A percentile compares a stretch with the other conserved stretches of the same genome.
These are phyloP conservation scores for Myotis pilosus DNA, from an alignment of 2,797 vertebrate genomes.

Conservation along the genomic window DNA sequence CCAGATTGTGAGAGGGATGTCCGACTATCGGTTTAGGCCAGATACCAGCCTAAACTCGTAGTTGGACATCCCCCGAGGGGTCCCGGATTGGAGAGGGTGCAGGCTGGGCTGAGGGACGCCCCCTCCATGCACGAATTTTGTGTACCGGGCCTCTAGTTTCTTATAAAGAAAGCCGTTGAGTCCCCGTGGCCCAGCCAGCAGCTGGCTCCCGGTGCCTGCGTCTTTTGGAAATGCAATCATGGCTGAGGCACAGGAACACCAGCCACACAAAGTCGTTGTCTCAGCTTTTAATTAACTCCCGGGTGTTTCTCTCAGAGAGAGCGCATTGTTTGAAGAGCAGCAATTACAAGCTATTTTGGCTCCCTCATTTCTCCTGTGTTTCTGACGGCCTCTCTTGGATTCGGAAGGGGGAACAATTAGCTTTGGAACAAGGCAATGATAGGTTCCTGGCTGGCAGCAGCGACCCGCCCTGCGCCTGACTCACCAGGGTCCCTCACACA, in stretches of 20 bases:
- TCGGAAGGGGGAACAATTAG: background rate
- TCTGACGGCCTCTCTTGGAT: background rate
- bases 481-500: background rate
- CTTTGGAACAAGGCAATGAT: slow-evolving; percentile 4
- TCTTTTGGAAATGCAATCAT: background rate
- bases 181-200: background rate
- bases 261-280: background rate
- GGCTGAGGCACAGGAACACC: background rate
- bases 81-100: too few relatives aligned
- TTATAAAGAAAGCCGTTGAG: rapidly evolving
- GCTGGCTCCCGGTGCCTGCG: too few relatives aligned
- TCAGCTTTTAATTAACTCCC: slow-evolving; percentile 35
- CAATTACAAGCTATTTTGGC: slow-evolving; percentile 48
- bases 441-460: background rate
- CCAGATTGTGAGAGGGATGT: too few relatives aligned
- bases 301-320: slow-evolving; percentile 19
- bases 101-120: too few relatives aligned
- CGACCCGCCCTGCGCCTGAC: background rate
- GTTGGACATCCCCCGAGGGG: too few relatives aligned
- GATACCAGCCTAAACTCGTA: too few relatives aligned
- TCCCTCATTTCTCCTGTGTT: background rate
- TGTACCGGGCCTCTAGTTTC: too few relatives aligned
- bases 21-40: too few relatives aligned
- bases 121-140: too few relatives aligned
- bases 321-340: slow-evolving; percentile 21